Conservation (phyloP, 2,113 vertebrate genomes). For the Talpa occidentalis region DNA sequence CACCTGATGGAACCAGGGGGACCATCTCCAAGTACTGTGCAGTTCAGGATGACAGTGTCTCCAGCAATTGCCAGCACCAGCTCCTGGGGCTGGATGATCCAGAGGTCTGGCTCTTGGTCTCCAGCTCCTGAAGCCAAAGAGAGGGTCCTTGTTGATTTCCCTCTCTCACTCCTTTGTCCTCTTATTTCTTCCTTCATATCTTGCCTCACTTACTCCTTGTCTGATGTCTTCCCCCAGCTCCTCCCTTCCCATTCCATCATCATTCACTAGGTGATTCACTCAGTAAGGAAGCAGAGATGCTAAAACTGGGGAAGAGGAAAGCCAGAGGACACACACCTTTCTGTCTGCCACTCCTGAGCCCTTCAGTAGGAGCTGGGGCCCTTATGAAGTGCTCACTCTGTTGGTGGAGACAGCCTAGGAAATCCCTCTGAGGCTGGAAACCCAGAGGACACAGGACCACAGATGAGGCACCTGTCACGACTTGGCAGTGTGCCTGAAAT, state of each 20-base stretch:
- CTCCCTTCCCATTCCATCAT: neutral
- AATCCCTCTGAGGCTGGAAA: neutral
- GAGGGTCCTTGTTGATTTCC: neutral
- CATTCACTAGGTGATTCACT: neutral
- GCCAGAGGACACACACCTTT: neutral
- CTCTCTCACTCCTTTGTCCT: neutral
- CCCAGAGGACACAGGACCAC: neutral
- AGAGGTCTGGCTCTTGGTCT: slow-evolving; percentile 5
- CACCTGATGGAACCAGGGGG: slow-evolving; percentile 30
- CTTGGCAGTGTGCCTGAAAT: neutral
- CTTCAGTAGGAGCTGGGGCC: neutral
- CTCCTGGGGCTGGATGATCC: slow-evolving; percentile 64
- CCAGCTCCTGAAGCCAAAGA: slow-evolving; percentile 33
- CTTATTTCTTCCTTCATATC: neutral
- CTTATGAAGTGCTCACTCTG: neutral
- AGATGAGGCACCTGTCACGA: neutral
- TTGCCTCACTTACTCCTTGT: neutral
- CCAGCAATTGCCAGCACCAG: neutral
- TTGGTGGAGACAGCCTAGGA: neutral
- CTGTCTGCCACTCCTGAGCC: too few species aligned
- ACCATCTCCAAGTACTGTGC: neutral
- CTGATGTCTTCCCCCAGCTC: neutral
- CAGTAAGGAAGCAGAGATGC: neutral
- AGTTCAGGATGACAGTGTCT: slow-evolving; percentile 45
- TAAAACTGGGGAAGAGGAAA: neutral